Evolutionary conservation across 2,113 vertebrate species (phyloP), one percentile per base, ranked within the genome.

Genomic region (Scophthalmus maximus): DNA sequence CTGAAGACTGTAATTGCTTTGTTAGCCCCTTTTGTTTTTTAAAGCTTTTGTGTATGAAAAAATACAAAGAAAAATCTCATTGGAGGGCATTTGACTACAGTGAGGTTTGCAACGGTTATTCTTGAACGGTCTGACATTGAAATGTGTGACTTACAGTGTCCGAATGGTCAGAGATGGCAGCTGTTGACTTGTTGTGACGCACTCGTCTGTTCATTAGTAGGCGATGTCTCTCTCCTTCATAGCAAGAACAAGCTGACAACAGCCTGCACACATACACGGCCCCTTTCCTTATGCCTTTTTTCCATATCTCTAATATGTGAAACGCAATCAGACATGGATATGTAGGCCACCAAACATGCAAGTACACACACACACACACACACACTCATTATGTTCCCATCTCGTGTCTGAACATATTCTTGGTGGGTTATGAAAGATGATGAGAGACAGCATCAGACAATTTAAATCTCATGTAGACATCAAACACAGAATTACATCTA

Each of bases 401-500:
- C 49, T 71, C 38, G 20, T 59, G 74, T 68, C 56, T 76, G 49
- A 80, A 40, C 49, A 46, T 26, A 15, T 57, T 76, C 34, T 68
- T 65, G 18, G 22, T 58, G 27, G 15, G 46, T 74, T 63, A 83
- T 67, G 65, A 69, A 68, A 74, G 73, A 80, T 69, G 67, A 68
- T 2, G n/a, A 75, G 57, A n/a, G 50, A 79, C 74, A 66, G 22
- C 49, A 56, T 86, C 55, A 67, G 30, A 82, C 67, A 44, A 61
- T 72, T 73, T 27, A 34, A 67, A 83, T 65, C 69, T 76, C 66
- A 44, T 47, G 59, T 30, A 81, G 63, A 83, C 76, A 80, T 82
- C 84, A 82, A 74, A 85, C 66, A 29, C 49, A 29, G 42, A 82
- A 85, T 79, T 80, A 81, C 30, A 75, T 78, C 68, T 75, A 86